A percentile compares a stretch with the other conserved stretches of the same genome.
phyloP scores from a whole-genome alignment of 2,113 vertebrate species.

The Cacatua alba region DNA sequence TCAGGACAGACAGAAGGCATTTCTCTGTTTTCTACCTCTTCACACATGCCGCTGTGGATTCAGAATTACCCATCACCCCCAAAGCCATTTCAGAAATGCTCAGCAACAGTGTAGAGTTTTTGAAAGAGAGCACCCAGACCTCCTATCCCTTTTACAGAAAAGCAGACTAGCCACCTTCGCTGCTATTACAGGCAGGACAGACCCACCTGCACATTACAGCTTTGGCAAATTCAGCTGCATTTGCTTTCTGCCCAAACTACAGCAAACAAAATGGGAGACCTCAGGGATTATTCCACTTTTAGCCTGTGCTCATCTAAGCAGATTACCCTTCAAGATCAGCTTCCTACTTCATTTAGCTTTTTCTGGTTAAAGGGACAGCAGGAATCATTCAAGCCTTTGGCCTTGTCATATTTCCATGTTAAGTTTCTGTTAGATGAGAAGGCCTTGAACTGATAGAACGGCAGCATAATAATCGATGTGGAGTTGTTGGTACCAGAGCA shows the following conservation, averaged over 20 bases:
- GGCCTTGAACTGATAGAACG: not conserved
- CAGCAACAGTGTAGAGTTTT: not conserved
- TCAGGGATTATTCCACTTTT: constrained; percentile 66
- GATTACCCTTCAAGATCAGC: constrained; percentile 57
- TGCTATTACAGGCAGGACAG: not conserved
- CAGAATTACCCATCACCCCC: not conserved
- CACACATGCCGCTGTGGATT: not conserved
- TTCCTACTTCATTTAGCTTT: constrained; percentile 50
- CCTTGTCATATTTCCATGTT: not conserved
- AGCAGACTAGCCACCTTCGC: not conserved
- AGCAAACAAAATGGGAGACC: constrained; percentile 30
- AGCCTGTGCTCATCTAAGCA: constrained; percentile 57
- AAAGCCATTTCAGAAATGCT: not conserved
- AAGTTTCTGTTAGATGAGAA: not conserved
- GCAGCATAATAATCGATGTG: not conserved
- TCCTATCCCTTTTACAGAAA: not conserved
- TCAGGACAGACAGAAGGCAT: not conserved
- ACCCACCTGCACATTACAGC: not conserved
- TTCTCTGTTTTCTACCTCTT: not conserved
- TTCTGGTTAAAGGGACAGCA: constrained; percentile 38
- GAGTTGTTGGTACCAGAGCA: not conserved
- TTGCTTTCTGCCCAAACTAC: constrained; percentile 32
- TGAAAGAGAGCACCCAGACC: not conserved
- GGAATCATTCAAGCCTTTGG: constrained; percentile 1
- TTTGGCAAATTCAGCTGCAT: constrained; percentile 9